These are phyloP conservation scores for Siniperca undulata DNA, from an alignment of 2,797 vertebrate species.

Conservation along the genomic window DNA sequence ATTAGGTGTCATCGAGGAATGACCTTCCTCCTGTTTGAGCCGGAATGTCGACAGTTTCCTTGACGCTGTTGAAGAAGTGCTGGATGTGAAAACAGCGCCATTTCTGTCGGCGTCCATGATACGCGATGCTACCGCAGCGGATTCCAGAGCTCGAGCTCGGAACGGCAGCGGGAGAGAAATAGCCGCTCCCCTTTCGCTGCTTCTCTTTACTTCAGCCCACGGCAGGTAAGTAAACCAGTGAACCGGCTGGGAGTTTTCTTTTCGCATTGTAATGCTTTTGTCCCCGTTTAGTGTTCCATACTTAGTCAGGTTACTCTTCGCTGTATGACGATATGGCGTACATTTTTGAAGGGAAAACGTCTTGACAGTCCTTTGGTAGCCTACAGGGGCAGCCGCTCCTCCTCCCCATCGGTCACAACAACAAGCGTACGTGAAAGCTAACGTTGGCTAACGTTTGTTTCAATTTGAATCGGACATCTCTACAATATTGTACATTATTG, in stretches of 20 bases:
- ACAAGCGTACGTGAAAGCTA: constrained; percentile 60
- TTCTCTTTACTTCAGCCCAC: constrained; percentile 78
- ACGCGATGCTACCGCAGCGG: constrained; percentile 86
- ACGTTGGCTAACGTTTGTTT: constrained; percentile 37
- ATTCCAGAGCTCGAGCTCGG: constrained; percentile 87
- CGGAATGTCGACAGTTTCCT: constrained; percentile 83
- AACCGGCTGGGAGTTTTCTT: neutral
- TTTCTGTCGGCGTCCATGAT: constrained; percentile 86
- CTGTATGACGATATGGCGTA: constrained; percentile 79
- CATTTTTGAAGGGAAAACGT: constrained; percentile 76
- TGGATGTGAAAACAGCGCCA: constrained; percentile 82
- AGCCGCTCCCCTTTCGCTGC: constrained; percentile 84
- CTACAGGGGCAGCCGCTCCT: constrained; percentile 76
- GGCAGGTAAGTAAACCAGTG: constrained; percentile 76
- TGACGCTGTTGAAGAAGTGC: constrained; percentile 58
- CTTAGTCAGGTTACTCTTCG: constrained; percentile 35
- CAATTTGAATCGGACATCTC: neutral
- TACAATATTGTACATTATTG: no score
- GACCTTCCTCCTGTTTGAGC: constrained; percentile 67
- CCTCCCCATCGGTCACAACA: constrained; percentile 81
- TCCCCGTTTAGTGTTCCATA: neutral
- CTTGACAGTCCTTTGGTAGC: constrained; percentile 66
- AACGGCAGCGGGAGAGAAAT: constrained; percentile 88
- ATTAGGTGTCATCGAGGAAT: neutral
- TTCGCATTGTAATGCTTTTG: neutral